Conservation (phyloP, 2,888 invertebrate species). For the Oscheius sp. region DNA sequence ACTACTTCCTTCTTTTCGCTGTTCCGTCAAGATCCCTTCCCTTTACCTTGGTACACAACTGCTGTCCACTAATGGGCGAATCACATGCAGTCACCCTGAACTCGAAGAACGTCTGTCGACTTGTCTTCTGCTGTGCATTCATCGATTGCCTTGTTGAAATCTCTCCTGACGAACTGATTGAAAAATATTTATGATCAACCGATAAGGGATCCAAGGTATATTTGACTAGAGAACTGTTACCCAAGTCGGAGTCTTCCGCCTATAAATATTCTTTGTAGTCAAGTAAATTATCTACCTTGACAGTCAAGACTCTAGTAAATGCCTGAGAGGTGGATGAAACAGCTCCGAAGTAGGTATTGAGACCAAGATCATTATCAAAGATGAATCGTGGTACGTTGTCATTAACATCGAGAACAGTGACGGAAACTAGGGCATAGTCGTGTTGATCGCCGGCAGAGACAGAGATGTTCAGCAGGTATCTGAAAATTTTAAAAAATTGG, state of each 20-base stretch:
- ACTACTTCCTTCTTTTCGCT: not conserved
- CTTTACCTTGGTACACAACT: constrained; percentile 57
- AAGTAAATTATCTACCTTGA: constrained; percentile 46
- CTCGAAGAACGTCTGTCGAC: constrained; percentile 57
- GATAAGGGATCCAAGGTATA: constrained; percentile 77
- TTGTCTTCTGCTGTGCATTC: constrained; percentile 54
- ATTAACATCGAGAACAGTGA: constrained; percentile 80
- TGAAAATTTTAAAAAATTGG: constrained; percentile 23
- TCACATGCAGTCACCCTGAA: constrained; percentile 64
- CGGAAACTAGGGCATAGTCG: constrained; percentile 63
- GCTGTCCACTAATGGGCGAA: constrained; percentile 58
- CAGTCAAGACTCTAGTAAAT: constrained; percentile 56
- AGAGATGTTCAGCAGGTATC: constrained; percentile 67
- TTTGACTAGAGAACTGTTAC: constrained; percentile 82
- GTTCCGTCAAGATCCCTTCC: no score
- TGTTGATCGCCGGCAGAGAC: constrained; percentile 63
- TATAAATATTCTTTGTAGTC: constrained; percentile 71
- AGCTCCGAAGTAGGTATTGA: constrained; percentile 64
- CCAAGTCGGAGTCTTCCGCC: constrained; percentile 87
- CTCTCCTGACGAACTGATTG: constrained; percentile 60
- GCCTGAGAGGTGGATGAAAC: constrained; percentile 58
- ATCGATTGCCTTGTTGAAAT: constrained; percentile 63
- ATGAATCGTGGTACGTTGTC: constrained; percentile 92
- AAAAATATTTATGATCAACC: constrained; percentile 65
- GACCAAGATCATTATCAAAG: constrained; percentile 58